Conservation (phyloP, 2,888 invertebrate species). For the Diabrotica balteata region DNA sequence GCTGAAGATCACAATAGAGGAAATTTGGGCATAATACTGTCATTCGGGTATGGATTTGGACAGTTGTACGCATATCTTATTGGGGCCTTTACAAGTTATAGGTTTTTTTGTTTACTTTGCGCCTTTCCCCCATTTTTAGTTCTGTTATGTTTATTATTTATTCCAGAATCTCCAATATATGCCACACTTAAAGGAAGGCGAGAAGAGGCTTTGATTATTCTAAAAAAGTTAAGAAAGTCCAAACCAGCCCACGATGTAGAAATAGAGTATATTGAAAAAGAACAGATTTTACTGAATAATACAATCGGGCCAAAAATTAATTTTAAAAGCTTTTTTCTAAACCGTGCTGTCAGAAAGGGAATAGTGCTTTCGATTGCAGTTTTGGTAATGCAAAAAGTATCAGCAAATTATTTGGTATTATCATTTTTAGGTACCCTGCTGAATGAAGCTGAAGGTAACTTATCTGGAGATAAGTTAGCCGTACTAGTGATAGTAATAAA, state of each 20-base stretch:
- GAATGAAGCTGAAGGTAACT: constrained; percentile 67
- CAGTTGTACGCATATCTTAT: constrained; percentile 29
- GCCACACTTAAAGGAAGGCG: constrained; percentile 12
- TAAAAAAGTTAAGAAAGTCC: constrained; percentile 20
- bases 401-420: constrained; percentile 79
- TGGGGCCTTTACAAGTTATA: constrained; percentile 33
- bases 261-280: constrained; percentile 50
- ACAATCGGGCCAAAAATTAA: constrained; percentile 36
- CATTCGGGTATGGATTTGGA: constrained; percentile 29
- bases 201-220: constrained; percentile 8
- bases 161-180: constrained; percentile 42
- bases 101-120: constrained; percentile 29
- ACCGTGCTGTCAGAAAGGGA: constrained; percentile 59
- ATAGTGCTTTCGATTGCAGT: constrained; percentile 74
- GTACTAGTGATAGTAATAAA: constrained; percentile 81
- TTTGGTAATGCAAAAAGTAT: constrained; percentile 82
- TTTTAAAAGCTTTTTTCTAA: constrained; percentile 13
- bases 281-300: constrained; percentile 67
- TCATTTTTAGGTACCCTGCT: constrained; percentile 78
- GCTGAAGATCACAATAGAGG: constrained; percentile 80
- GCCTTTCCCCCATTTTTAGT: constrained; percentile 30
- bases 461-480: constrained; percentile 69
- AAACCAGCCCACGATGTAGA: constrained; percentile 5
- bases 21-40: constrained; percentile 64
- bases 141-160: constrained; percentile 14